Evolutionary conservation across 2,113 vertebrate genomes (phyloP).

Genomic region (Tychaedon coryphoeus): DNA sequence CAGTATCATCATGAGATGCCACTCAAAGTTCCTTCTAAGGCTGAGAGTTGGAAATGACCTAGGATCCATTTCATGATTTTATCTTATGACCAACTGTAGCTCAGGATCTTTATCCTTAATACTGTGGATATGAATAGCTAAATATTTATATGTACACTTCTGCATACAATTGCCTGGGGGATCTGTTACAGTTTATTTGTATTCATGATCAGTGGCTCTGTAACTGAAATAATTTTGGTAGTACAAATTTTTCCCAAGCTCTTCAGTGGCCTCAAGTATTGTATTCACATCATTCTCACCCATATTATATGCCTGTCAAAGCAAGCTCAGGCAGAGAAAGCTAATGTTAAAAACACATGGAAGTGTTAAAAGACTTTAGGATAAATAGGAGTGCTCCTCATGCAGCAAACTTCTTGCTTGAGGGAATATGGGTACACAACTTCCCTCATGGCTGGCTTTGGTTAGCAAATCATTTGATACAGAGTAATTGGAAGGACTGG

Average conservation of each 20-base stretch:
- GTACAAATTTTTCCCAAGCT: neutral
- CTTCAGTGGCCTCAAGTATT: slow-evolving; percentile 22
- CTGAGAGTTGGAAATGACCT: neutral
- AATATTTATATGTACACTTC: slow-evolving; percentile 3
- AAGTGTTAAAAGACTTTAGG: slow-evolving; percentile 3
- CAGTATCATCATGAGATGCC: neutral
- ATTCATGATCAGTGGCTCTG: neutral
- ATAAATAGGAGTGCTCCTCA: neutral
- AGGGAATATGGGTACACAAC: neutral
- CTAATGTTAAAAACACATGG: neutral
- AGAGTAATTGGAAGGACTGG: neutral
- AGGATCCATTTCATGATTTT: neutral
- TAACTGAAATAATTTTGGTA: slow-evolving; percentile 18
- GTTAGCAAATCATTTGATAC: neutral
- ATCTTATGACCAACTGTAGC: neutral
- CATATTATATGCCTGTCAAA: slow-evolving; percentile 9
- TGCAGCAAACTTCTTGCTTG: neutral
- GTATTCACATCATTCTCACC: neutral
- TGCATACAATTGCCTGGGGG: neutral
- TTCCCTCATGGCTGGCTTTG: neutral
- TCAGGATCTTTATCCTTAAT: neutral
- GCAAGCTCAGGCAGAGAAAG: neutral
- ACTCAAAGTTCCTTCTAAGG: neutral
- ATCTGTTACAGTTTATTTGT: slow-evolving; percentile 22
- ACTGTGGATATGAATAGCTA: neutral